Conservation (phyloP, 1,140 invertebrate genomes). For the Calephelis nemesis region DNA sequence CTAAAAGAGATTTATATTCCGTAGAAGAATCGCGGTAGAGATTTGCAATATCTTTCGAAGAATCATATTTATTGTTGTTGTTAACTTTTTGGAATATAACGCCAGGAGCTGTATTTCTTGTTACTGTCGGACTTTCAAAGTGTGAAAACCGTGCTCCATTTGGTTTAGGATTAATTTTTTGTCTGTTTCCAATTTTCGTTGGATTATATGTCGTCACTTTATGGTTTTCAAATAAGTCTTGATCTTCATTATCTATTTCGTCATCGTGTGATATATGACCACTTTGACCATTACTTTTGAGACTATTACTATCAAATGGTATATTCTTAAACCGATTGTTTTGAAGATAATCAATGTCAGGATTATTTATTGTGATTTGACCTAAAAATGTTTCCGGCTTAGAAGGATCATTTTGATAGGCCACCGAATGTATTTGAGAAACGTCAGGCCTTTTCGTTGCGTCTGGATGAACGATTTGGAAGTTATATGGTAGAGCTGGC, state of each 20-base stretch:
- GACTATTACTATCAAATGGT: constrained; percentile 68
- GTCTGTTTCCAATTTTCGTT: constrained; percentile 53
- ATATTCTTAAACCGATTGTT: constrained; percentile 68
- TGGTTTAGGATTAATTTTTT: constrained; percentile 57
- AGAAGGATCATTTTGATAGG: constrained; percentile 79
- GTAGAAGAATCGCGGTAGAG: constrained; percentile 60
- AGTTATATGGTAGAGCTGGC: constrained; percentile 68
- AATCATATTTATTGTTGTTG: constrained; percentile 39
- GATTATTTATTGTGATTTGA: constrained; percentile 80
- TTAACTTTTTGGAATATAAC: constrained; percentile 37
- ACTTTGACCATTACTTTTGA: constrained; percentile 67
- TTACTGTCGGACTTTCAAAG: constrained; percentile 46
- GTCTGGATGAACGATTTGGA: constrained; percentile 70
- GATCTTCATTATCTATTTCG: constrained; percentile 70
- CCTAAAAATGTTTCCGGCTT: constrained; percentile 81
- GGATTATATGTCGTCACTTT: constrained; percentile 76
- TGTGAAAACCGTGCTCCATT: constrained; percentile 53
- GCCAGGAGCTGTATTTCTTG: constrained; percentile 47
- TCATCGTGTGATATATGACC: constrained; percentile 65
- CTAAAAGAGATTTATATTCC: constrained; percentile 75
- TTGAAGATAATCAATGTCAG: constrained; percentile 73
- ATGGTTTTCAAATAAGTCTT: constrained; percentile 72
- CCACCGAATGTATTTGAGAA: constrained; percentile 68
- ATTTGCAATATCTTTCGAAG: constrained; percentile 39
- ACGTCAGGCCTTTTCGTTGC: constrained; percentile 71